These are phyloP conservation scores for Phylloscopus trochilus DNA, from an alignment of 2,113 vertebrate genomes.

Conservation along the genomic window DNA sequence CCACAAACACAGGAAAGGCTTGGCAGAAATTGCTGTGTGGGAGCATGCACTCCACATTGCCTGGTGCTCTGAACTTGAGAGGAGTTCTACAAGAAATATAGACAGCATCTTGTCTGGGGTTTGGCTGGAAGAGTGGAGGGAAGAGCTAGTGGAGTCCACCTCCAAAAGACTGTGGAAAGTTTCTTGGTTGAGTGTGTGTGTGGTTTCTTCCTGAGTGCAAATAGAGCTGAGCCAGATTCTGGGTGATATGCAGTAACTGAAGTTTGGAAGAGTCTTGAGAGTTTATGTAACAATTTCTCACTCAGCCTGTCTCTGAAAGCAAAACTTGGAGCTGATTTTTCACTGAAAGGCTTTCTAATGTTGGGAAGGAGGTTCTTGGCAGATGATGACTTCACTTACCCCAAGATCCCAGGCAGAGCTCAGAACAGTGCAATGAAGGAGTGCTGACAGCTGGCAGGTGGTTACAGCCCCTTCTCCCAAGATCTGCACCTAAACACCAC, in stretches of 20 bases:
- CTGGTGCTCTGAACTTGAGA: neutral
- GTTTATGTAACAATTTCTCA: constrained; percentile 19
- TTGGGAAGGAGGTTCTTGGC: neutral
- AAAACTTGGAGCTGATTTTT: neutral
- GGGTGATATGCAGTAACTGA: neutral
- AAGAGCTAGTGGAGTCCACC: neutral
- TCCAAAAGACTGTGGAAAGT: neutral
- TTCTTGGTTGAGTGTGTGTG: neutral
- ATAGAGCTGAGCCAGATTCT: neutral
- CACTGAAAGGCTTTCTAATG: neutral
- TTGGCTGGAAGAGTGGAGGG: neutral
- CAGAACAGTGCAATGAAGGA: neutral
- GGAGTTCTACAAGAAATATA: neutral
- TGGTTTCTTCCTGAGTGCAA: neutral
- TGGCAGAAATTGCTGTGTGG: rapidly evolving
- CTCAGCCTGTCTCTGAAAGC: neutral
- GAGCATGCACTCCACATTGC: neutral
- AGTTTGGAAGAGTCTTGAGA: neutral
- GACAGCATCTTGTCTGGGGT: neutral
- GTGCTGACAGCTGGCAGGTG: neutral
- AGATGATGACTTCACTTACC: neutral
- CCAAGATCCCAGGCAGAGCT: neutral
- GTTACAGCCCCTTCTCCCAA: neutral
- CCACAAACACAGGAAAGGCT: neutral
- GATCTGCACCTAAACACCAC: no score